Percentiles rank a stretch among this genome's conserved stretches.
Evolutionary conservation across 2,113 vertebrate genomes (phyloP).

Genomic region (Rhynchomys soricoides): DNA sequence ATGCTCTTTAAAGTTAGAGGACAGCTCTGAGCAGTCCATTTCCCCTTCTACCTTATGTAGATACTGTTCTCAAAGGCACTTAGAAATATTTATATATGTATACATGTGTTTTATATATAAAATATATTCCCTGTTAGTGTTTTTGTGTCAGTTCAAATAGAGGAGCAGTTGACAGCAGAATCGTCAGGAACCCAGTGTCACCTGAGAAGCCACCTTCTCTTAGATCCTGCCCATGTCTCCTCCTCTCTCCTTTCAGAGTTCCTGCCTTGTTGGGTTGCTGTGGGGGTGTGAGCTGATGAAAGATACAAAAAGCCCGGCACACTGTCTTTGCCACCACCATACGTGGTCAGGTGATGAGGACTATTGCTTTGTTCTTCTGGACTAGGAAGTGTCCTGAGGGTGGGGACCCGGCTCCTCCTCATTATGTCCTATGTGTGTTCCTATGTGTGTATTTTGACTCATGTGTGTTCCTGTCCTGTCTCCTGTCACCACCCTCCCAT

Average conservation of each 20-base stretch:
- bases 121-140: not conserved
- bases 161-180: not conserved
- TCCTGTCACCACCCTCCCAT: not conserved
- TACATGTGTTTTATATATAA: too few species aligned
- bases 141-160: not conserved
- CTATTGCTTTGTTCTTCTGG: not conserved
- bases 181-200: not conserved
- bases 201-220: not conserved
- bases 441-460: not conserved
- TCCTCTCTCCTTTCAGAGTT: not conserved
- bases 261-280: not conserved
- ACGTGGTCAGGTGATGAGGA: not conserved
- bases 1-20: not conserved
- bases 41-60: not conserved
- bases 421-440: not conserved
- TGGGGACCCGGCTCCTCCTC: not conserved
- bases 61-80: not conserved
- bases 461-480: not conserved
- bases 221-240: conserved; percentile 65
- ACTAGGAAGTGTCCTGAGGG: not conserved
- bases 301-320: not conserved
- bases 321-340: too few species aligned
- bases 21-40: not conserved
- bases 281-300: conserved; percentile 33
- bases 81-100: not conserved